Evolutionary conservation across 2,888 invertebrate species (phyloP), one percentile per base, ranked within the genome.

Genomic region (Dorcus hopei): DNA sequence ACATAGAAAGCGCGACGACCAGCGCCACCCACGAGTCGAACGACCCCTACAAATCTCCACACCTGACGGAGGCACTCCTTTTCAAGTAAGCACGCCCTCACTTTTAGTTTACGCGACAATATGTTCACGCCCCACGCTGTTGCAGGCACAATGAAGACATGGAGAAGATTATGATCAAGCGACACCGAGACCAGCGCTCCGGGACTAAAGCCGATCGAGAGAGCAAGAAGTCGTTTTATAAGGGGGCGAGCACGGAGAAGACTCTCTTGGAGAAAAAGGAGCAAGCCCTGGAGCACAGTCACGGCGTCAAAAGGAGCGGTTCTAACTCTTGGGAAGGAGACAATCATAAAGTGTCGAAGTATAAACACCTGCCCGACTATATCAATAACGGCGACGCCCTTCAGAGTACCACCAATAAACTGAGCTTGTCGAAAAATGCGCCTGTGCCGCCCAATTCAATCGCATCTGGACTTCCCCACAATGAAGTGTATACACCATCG

Each of bases 91-190:
- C 55, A 8, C 6, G 0, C 7, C 42, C 42, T 4, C 16, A 8
- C 14, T 49, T 49, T 23, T 19, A 8, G 8, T 49, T 14, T 14
- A 14, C 1, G 26, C 26, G 7, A 33, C 40, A 8, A 43, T 43
- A 23, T 53, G 1, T 3, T 33, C 8, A 26, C 8, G 43, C 33
- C 52, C 56, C 39, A 56, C 56, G 9, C 65, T 64, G 49, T 65
- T 70, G 43, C 68, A 90, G 90, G 70, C 93, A 93, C 74, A 93
- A 92, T 68, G 83, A 85, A 62, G 87, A 89, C 59, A 93, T 93
- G 93, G 91, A 92, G 72, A 90, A 89, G 68, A 82, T 85, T 50
- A 83, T 93, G 81, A 79, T 88, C 1, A 89, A 89, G 70, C 83
- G 83, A 58, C 89, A 91, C 66, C 82, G 87, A 1, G 87, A 88